These are phyloP conservation scores for Oncorhynchus keta DNA, from an alignment of 2,113 vertebrate species.

Conservation along the genomic window DNA sequence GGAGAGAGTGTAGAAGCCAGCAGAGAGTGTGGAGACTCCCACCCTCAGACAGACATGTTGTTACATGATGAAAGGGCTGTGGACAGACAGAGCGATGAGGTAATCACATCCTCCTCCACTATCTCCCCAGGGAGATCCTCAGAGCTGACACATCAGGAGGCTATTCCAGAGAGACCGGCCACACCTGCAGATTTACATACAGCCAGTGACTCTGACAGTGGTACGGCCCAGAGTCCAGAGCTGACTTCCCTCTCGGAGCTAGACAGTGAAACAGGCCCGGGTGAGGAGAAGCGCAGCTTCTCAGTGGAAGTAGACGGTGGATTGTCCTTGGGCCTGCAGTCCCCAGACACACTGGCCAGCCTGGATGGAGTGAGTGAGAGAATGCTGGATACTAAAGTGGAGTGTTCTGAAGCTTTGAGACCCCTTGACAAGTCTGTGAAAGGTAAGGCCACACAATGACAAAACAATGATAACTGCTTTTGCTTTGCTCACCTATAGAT, in stretches of 20 bases:
- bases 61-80: background rate
- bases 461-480: no score
- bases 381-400: background rate
- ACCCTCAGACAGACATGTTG: background rate
- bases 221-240: slow-evolving; percentile 7
- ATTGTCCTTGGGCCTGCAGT: background rate
- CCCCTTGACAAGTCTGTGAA: background rate
- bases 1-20: background rate
- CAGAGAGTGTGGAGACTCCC: no score
- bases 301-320: slow-evolving; percentile 15
- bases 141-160: background rate
- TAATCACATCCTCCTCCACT: background rate
- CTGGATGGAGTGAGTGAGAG: slow-evolving; percentile 17
- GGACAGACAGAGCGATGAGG: background rate
- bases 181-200: background rate
- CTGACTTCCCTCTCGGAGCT: slow-evolving; percentile 17
- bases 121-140: background rate
- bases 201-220: background rate
- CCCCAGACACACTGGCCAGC: slow-evolving; percentile 4
- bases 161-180: background rate
- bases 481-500: no score
- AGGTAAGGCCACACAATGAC: background rate
- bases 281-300: background rate
- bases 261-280: slow-evolving; percentile 8
- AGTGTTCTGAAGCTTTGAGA: background rate